Conservation (phyloP, 2,888 invertebrate genomes). For the Troides oblongomaculatus region DNA sequence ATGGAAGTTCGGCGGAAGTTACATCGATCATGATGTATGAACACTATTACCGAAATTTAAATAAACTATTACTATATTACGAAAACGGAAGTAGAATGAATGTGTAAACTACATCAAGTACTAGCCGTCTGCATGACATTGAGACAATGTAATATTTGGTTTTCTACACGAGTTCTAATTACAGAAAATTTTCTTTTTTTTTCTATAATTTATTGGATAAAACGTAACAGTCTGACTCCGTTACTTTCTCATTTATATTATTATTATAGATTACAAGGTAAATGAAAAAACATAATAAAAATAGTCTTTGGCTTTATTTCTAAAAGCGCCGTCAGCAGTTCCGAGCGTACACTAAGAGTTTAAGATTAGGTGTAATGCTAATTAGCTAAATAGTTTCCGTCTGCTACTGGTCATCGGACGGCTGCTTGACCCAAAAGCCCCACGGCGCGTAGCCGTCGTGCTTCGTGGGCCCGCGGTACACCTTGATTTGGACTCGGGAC, state of each 20-base stretch:
- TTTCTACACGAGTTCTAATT: too few species aligned
- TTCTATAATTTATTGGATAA: too few species aligned
- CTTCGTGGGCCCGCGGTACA: slow-evolving; percentile 85
- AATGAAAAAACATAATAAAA: slow-evolving; percentile 16
- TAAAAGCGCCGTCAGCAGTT: slow-evolving; percentile 16
- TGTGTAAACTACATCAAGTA: too few species aligned
- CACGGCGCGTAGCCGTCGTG: slow-evolving; percentile 84
- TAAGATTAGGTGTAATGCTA: background rate
- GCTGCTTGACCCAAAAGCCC: slow-evolving; percentile 87
- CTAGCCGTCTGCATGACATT: too few species aligned
- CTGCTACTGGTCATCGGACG: slow-evolving; percentile 77
- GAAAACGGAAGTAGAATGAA: too few species aligned
- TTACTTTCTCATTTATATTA: background rate
- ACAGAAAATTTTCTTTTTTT: too few species aligned
- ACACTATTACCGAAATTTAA: too few species aligned
- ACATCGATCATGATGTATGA: too few species aligned
- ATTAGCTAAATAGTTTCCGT: background rate
- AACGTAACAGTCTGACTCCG: too few species aligned
- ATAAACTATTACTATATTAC: too few species aligned
- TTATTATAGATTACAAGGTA: background rate
- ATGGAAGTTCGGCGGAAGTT: too few species aligned
- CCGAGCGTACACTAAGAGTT: slow-evolving; percentile 15
- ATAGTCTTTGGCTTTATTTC: slow-evolving; percentile 33
- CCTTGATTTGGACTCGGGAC: slow-evolving; percentile 86
- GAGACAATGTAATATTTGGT: too few species aligned